Base-by-base conservation (phyloP, 2,113 vertebrate species). In the Motacilla tschutschensis region DNA sequence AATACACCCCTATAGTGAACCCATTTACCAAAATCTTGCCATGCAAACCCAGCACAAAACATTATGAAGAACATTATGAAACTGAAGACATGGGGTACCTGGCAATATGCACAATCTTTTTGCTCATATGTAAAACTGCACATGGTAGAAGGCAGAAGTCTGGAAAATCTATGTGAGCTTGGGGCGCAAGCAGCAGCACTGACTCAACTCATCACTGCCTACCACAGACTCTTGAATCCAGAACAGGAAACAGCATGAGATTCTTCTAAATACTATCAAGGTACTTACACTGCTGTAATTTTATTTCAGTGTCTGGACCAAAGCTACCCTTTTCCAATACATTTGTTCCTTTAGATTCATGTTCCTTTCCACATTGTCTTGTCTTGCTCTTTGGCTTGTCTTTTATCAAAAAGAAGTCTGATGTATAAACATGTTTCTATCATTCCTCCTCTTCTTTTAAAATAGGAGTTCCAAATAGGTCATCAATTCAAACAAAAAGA, bases 171-270 rank as follows among this genome's bases (percentile, higher is more conserved):
- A 51, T 13, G n/a, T 67, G 40, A 66, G 24, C 12, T 25, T 64
- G 26, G 12, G 1, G 6, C 31, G 40, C 0, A 20, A 10, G 24
- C 1, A 2, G 46, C 20, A 65, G 51, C 22, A 54, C 6, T n/a
- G 41, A 40, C 43, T 47, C 54, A 60, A 5, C 17, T 70, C 13
- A 65, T 17, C 24, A 26, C 13, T 55, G 36, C 36, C 12, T 73
- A 74, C 35, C 17, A 16, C 5, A 38, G 43, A 77, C 8, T 64
- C 25, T 19, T 43, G 21, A 74, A 83, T 24, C 10, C 26, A 47
- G 6, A 14, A 70, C 21, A 35, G 20, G 7, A 10, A 63, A 35
- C 53, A 89, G 59, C 15, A 50, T 7, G 16, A 22, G 22, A 66
- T 43, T 74, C 10, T 79, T 85, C 21, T 38, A 85, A 74, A 50